Evolutionary conservation across 2,888 invertebrate genomes (phyloP), one percentile per base, ranked within the genome.

Genomic region (Drosophila paucipuncta): DNA sequence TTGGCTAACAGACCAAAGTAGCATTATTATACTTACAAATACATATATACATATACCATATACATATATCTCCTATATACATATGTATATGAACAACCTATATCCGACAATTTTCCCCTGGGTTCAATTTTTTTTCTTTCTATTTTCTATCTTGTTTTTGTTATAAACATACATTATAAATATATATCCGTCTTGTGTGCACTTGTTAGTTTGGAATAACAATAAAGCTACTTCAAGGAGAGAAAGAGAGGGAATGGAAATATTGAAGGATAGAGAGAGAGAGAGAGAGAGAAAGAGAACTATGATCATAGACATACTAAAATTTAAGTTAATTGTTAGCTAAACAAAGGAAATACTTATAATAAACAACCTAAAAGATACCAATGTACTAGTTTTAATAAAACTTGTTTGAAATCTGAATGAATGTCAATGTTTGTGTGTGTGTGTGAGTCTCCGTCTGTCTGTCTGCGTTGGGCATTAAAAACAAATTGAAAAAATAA

Each of bases 1-100:
- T 81, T 81, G 39, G 71, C 81, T 70, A 70, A 81, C 82, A 78
- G 78, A 82, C 82, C 78, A 78, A 82, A 78, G 66, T 82, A 82
- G 63, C 73, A 81, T 81, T 66, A 71, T 77, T 30, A 63, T 54
- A 67, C 41, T 59, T 61, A 60, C 37, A 47, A 47, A 47, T 25
- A 25, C 16, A 47, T 25, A 63, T 25, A 61, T 62, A 53, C 5
- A 35, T 25, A 49, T 18, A 49, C 28, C 35, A 25, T 22, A 65
- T 61, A 53, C 43, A 49, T n/a, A 61, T 50, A 39, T 5, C 6
- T 41, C n/a, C 41, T 41, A 53, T 57, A 68, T 53, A 49, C 33
- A 52, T 67, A 55, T 60, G 37, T 68, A 9, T 30, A n/a, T 41
- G 39, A 41, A 28, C 30, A 30, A 52, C 18, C 13, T 53, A 31